These are phyloP conservation scores for Teleiodes luculella DNA, from an alignment of 2,888 invertebrate species.

Conservation along the genomic window DNA sequence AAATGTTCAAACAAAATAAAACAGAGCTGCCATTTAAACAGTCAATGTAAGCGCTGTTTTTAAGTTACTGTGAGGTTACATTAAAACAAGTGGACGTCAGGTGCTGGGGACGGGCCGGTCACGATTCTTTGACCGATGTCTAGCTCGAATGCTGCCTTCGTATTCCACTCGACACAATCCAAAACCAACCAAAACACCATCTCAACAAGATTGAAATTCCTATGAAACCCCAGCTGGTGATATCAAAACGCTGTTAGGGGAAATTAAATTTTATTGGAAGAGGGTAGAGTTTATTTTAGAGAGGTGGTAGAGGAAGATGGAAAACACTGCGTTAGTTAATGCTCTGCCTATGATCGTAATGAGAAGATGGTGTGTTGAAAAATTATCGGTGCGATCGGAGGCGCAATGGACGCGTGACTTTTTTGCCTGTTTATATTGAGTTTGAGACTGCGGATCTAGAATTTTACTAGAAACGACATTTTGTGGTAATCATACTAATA, in stretches of 20 bases:
- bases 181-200: conserved; percentile 32
- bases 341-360: conserved; percentile 76
- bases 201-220: conserved; percentile 24
- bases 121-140: conserved; percentile 76
- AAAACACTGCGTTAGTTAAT: conserved; percentile 68
- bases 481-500: neutral
- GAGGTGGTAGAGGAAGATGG: conserved; percentile 31
- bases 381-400: conserved; percentile 77
- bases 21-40: conserved; percentile 38
- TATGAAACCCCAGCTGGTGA: neutral
- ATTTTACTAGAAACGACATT: conserved; percentile 13
- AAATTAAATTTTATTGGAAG: neutral
- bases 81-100: conserved; percentile 71
- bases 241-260: neutral
- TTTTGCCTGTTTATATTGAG: conserved; percentile 74
- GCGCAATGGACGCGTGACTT: conserved; percentile 73
- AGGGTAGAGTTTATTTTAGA: conserved; percentile 15
- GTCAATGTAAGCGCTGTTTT: conserved; percentile 51
- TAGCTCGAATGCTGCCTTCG: conserved; percentile 54
- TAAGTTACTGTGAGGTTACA: conserved; percentile 56
- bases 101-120: conserved; percentile 72
- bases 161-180: conserved; percentile 22
- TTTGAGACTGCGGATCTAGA: conserved; percentile 47
- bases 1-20: conserved; percentile 7
- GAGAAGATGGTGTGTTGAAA: conserved; percentile 79